These are phyloP conservation scores for Noctua fimbriata DNA, from an alignment of 2,888 invertebrate species.

Conservation along the genomic window DNA sequence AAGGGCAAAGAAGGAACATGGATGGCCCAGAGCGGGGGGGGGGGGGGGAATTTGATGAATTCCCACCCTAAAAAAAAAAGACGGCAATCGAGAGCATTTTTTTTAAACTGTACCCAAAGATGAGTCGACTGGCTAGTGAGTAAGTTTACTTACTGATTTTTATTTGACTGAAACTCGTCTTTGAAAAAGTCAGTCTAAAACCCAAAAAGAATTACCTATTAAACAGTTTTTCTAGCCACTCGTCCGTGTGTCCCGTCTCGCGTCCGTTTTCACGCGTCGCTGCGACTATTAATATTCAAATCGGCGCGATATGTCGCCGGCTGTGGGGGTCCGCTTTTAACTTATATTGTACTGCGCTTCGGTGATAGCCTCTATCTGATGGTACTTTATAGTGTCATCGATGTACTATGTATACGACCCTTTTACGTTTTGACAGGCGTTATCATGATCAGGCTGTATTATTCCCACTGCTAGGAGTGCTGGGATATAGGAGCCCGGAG, in stretches of 20 bases:
- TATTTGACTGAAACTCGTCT: not conserved
- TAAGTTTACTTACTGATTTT: not conserved
- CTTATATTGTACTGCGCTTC: conserved; percentile 43
- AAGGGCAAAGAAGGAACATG: too few relatives aligned
- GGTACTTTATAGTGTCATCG: conserved; percentile 19
- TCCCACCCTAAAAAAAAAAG: too few relatives aligned
- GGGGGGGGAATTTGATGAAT: too few relatives aligned
- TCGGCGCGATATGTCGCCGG: conserved; percentile 88
- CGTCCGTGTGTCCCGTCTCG: conserved; percentile 61
- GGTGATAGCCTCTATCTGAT: conserved; percentile 19
- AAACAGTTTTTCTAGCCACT: not conserved
- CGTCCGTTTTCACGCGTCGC: conserved; percentile 88
- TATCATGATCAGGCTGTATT: not conserved
- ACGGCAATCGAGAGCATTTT: too few relatives aligned
- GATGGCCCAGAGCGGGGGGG: too few relatives aligned
- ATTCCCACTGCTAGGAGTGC: not conserved
- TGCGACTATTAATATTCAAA: conserved; percentile 89
- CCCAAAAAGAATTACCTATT: not conserved
- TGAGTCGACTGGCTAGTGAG: not conserved
- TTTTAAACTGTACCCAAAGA: not conserved
- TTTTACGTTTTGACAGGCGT: not conserved
- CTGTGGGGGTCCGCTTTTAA: conserved; percentile 78
- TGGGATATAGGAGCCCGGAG: not conserved
- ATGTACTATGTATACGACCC: not conserved
- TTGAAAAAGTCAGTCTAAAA: not conserved